Percentiles rank a stretch among this genome's conserved stretches.
These are phyloP conservation scores for Quadroppia sp. DNA, from an alignment of 2,888 invertebrate genomes.

Conservation along the genomic window DNA sequence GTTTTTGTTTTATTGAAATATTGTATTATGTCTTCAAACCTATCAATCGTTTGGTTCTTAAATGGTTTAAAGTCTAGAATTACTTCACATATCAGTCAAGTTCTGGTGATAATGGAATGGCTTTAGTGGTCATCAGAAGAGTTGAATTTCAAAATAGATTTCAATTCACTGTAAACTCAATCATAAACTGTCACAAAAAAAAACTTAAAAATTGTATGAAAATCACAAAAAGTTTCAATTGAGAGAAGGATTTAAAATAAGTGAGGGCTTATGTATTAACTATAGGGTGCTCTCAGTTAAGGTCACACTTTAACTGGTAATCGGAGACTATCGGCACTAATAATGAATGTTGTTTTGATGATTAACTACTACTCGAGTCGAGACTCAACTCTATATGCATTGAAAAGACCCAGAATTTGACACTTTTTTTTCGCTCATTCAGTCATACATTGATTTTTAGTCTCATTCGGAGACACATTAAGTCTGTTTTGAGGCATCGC, in stretches of 20 bases:
- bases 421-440: slow-evolving; percentile 15
- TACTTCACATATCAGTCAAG: too few species aligned
- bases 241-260: neutral
- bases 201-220: too few species aligned
- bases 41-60: too few species aligned
- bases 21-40: too few species aligned
- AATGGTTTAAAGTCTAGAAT: too few species aligned
- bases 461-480: slow-evolving; percentile 2
- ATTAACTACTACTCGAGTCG: neutral
- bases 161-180: too few species aligned
- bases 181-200: too few species aligned
- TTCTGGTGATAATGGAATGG: too few species aligned
- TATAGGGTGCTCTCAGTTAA: neutral
- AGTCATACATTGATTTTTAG: neutral
- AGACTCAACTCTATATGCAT: neutral
- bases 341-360: slow-evolving; percentile 23
- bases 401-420: neutral
- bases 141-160: too few species aligned
- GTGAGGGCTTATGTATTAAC: neutral
- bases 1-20: too few species aligned
- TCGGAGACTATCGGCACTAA: slow-evolving; percentile 3
- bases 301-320: slow-evolving; percentile 19
- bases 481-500: neutral
- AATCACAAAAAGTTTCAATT: too few species aligned
- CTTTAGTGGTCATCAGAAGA: too few species aligned